A percentile compares a stretch with the other conserved stretches of the same genome.
These are phyloP conservation scores for Lethrus apterus DNA, from an alignment of 1,140 invertebrate genomes.

Conservation along the genomic window DNA sequence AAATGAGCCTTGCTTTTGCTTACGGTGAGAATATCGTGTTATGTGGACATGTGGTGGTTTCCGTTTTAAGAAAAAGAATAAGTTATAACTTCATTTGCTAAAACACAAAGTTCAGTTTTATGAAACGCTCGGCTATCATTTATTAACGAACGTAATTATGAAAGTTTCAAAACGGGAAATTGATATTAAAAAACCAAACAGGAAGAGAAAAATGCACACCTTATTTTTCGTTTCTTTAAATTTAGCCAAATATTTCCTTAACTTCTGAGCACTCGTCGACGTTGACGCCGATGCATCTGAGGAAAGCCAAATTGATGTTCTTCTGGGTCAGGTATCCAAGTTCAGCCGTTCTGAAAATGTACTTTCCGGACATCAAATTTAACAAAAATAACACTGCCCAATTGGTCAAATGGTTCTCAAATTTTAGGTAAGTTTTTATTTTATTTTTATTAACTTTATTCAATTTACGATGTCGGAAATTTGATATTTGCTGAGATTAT, in stretches of 20 bases:
- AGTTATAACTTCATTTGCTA: slow-evolving; percentile 15
- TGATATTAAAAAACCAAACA: background rate
- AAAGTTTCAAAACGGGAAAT: background rate
- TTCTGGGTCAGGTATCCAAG: slow-evolving; percentile 99
- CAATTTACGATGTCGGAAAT: too few species aligned
- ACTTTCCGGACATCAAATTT: slow-evolving; percentile 99
- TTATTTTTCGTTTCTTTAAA: background rate
- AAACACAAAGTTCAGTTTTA: slow-evolving; percentile 8
- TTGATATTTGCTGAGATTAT: too few species aligned
- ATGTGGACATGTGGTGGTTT: slow-evolving; percentile 14
- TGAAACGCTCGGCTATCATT: background rate
- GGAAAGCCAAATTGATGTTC: slow-evolving; percentile 99
- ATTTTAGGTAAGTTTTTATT: slow-evolving; percentile 82
- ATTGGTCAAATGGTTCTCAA: slow-evolving; percentile 99
- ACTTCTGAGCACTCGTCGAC: slow-evolving; percentile 84
- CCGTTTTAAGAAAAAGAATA: slow-evolving; percentile 23
- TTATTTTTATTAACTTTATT: too few species aligned
- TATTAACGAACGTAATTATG: background rate
- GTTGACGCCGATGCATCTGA: slow-evolving; percentile 98
- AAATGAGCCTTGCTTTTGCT: slow-evolving; percentile 8
- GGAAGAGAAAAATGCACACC: background rate
- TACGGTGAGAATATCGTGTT: slow-evolving; percentile 22
- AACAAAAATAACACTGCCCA: slow-evolving; percentile 99
- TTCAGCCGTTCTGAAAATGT: slow-evolving; percentile 97
- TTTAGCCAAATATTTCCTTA: slow-evolving; percentile 54